These are phyloP conservation scores for Epinephelus malabaricus DNA, from an alignment of 2,797 vertebrate species.

Conservation along the genomic window DNA sequence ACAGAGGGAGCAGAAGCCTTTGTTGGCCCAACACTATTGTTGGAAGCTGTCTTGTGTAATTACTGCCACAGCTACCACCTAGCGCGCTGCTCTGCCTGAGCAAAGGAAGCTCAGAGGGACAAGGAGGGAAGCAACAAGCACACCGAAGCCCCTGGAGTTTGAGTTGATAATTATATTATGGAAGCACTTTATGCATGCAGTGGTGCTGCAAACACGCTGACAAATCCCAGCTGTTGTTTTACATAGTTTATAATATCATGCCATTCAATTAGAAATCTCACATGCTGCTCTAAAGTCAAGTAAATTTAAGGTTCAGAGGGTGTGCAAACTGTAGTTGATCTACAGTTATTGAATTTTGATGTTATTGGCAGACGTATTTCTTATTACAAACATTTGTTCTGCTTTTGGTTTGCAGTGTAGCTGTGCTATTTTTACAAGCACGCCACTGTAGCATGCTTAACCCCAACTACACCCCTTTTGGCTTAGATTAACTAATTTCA, in stretches of 20 bases:
- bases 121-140: slow-evolving; percentile 45
- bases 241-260: slow-evolving; percentile 39
- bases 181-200: slow-evolving; percentile 56
- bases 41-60: slow-evolving; percentile 82
- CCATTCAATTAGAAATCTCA: slow-evolving; percentile 30
- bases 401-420: slow-evolving; percentile 30
- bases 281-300: slow-evolving; percentile 1
- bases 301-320: background rate
- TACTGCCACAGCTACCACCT: slow-evolving; percentile 78
- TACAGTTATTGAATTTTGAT: slow-evolving; percentile 9
- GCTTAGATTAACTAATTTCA: slow-evolving; percentile 55
- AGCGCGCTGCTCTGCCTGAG: slow-evolving; percentile 54
- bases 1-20: slow-evolving; percentile 79
- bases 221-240: slow-evolving; percentile 58
- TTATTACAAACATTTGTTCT: slow-evolving; percentile 29
- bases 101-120: slow-evolving; percentile 39
- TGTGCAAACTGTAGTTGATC: slow-evolving; percentile 24
- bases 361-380: slow-evolving; percentile 19
- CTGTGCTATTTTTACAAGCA: slow-evolving; percentile 47
- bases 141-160: slow-evolving; percentile 62
- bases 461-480: slow-evolving; percentile 38
- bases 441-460: slow-evolving; percentile 21
- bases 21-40: slow-evolving; percentile 87
- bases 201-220: slow-evolving; percentile 49
- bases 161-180: slow-evolving; percentile 67